Evolutionary conservation across 2,888 invertebrate genomes (phyloP).

Genomic region (Zootermopsis nevadensis): DNA sequence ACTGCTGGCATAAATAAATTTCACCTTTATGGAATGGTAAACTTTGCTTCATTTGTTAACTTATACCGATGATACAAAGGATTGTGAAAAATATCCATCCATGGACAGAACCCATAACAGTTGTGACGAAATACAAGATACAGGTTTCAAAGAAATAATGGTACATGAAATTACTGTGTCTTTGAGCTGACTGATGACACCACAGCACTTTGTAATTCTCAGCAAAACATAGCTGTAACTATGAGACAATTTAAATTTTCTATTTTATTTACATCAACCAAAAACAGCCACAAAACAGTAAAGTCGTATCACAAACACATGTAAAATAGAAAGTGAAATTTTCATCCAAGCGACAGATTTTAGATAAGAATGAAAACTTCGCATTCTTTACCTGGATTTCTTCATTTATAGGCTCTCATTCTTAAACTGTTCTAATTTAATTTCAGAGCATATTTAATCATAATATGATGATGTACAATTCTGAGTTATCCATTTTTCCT

Average conservation of each 20-base stretch:
- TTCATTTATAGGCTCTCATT: neutral
- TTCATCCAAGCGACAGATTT: neutral
- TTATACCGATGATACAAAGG: neutral
- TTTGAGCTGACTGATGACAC: neutral
- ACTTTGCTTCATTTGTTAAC: neutral
- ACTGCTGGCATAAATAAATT: neutral
- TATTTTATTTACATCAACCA: neutral
- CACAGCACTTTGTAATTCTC: neutral
- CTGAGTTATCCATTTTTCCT: neutral
- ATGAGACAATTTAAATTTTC: neutral
- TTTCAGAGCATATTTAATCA: neutral
- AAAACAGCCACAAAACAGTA: neutral
- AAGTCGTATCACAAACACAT: neutral
- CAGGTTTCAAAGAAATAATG: neutral
- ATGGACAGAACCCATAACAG: conserved; percentile 5
- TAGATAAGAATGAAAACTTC: neutral
- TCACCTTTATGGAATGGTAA: conserved; percentile 1
- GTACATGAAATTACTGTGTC: neutral
- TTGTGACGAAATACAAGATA: neutral
- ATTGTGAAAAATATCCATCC: neutral
- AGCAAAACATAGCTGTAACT: neutral
- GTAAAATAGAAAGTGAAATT: neutral
- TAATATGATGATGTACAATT: neutral
- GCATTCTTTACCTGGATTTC: neutral
- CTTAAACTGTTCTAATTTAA: neutral